A percentile compares a stretch with the other conserved stretches of the same genome.
Conservation (phyloP, 2,888 invertebrate genomes). For the Cheilosia scutellata region DNA sequence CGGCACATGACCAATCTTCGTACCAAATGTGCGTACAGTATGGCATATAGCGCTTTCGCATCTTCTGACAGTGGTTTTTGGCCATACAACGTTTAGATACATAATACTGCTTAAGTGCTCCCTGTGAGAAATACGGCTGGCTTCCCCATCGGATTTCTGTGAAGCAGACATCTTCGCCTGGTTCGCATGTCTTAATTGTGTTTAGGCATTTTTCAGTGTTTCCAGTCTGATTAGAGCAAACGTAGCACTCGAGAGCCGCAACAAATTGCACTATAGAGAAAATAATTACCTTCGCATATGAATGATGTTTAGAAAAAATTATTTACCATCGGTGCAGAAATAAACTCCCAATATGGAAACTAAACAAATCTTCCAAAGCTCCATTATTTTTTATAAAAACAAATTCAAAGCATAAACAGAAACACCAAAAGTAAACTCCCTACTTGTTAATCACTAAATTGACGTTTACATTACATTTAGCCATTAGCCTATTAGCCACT, state of each 20-base stretch:
- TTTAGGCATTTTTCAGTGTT: constrained; percentile 96
- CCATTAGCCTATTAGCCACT: constrained; percentile 54
- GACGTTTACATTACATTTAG: constrained; percentile 53
- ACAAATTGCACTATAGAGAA: constrained; percentile 79
- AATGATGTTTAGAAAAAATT: not conserved
- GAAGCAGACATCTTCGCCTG: constrained; percentile 87
- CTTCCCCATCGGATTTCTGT: constrained; percentile 96
- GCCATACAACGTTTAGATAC: constrained; percentile 96
- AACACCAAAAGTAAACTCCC: constrained; percentile 52
- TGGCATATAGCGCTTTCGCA: constrained; percentile 89
- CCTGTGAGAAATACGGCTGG: constrained; percentile 97
- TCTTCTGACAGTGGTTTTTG: constrained; percentile 90
- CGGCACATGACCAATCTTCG: constrained; percentile 97
- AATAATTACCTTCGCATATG: not conserved
- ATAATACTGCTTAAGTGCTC: constrained; percentile 96
- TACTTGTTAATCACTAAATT: constrained; percentile 46
- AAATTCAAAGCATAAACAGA: constrained; percentile 16
- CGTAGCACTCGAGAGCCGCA: constrained; percentile 94
- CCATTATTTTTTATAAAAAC: constrained; percentile 41
- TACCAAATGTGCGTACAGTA: constrained; percentile 97
- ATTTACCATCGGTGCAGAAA: constrained; percentile 80
- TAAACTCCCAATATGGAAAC: constrained; percentile 79
- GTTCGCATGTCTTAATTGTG: constrained; percentile 95
- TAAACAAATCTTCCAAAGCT: constrained; percentile 79
- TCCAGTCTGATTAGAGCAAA: constrained; percentile 96